phyloP scores from a whole-genome alignment of 2,113 vertebrate species.

The Climacteris rufus region DNA sequence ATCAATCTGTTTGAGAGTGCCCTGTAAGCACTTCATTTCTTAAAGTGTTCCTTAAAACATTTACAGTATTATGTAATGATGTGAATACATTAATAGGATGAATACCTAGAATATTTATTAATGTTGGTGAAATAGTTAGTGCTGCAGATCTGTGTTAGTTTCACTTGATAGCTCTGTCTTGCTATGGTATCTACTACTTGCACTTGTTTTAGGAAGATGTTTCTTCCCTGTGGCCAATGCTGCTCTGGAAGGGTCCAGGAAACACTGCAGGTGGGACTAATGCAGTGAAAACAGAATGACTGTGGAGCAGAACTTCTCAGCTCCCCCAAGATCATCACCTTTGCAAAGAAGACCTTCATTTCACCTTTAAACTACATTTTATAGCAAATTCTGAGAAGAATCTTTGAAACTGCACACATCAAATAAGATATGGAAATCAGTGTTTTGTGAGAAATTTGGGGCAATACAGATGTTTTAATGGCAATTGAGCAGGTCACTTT shows the following conservation, averaged over 20 bases:
- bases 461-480: not conserved
- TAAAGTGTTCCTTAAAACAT: not conserved
- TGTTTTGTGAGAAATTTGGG: not conserved
- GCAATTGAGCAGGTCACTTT: not conserved
- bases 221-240: not conserved
- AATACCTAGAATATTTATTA: not conserved
- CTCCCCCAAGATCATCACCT: not conserved
- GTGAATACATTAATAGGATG: not conserved
- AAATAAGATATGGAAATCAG: not conserved
- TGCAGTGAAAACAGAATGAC: not conserved
- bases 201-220: not conserved
- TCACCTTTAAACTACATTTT: not conserved
- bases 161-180: not conserved
- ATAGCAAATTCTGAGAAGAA: not conserved
- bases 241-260: not conserved
- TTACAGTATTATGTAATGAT: not conserved
- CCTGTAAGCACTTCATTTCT: not conserved
- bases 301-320: not conserved
- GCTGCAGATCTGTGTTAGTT: not conserved
- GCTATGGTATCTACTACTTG: slow-evolving; percentile 12
- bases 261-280: not conserved
- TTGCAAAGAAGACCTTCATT: not conserved
- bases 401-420: not conserved
- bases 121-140: not conserved
- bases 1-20: not conserved